Evolutionary conservation across 1,140 invertebrate species (phyloP), one percentile per base, ranked within the genome.

Genomic region (Pogonomyrmex californicus): DNA sequence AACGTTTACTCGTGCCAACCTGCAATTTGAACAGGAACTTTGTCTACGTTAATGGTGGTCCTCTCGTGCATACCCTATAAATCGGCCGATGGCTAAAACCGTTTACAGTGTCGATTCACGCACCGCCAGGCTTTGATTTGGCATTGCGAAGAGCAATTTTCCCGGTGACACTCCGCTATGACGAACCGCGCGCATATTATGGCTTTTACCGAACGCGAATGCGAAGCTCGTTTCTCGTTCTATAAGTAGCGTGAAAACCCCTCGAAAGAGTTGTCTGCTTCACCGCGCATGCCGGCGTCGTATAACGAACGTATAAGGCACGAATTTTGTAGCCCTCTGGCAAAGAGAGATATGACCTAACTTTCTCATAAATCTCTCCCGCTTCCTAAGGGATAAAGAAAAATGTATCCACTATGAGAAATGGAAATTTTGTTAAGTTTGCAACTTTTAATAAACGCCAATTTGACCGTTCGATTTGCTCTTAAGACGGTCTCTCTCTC

Each of bases 131-230:
- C 82, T 85, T 91, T 91, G 87, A 91, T 91, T 91, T 86, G 49
- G 82, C 60, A 85, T 86, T 89, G 88, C 86, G 54, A 79, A 70
- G 75, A 63, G 83, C 90, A 86, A 91, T 91, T 89, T 89, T 89
- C 85, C 88, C 56, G 79, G 49, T 58, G 36, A 41, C 65, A 54
- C 49, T 86, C 70, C 86, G 58, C 77, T 78, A 85, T 87, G 63
- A 73, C 87, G 70, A 51, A 62, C 41, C 1, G 12, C 63, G 3
- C 54, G 51, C 30, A 30, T n/a, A 17, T 77, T 36, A 47, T 30
- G 83, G 41, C 33, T 62, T 85, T 87, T 62, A 30, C 14, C 7
- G 17, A 14, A 66, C 47, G 1, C 10, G 41, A 87, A 3, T 44
- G 4, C 65, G 4, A 44, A 77, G 12, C 62, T 54, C 44, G 54